phyloP scores from a whole-genome alignment of 2,888 invertebrate genomes.

The Metellina segmentata region DNA sequence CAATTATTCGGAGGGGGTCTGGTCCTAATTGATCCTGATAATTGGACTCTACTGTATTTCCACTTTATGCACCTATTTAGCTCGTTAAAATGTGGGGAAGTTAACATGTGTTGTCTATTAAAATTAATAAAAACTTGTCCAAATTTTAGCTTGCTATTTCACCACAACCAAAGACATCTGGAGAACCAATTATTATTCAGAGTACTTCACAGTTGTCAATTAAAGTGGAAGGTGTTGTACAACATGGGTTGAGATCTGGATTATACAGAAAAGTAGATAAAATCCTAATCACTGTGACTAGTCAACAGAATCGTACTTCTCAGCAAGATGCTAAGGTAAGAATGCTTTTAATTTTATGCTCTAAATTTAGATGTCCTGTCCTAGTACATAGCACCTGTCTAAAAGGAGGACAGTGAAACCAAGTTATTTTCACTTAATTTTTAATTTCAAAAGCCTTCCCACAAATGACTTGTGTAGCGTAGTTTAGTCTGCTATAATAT shows the following conservation, averaged over 20 bases:
- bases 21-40: neutral
- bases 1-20: too few species aligned
- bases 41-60: neutral
- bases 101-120: neutral
- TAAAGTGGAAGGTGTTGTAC: slow-evolving; percentile 95
- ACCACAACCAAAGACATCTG: slow-evolving; percentile 89
- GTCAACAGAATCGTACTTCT: slow-evolving; percentile 79
- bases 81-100: neutral
- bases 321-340: slow-evolving; percentile 73
- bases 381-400: neutral
- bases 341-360: neutral
- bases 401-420: neutral
- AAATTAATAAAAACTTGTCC: neutral
- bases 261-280: slow-evolving; percentile 87
- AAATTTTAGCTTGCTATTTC: slow-evolving; percentile 86
- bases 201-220: slow-evolving; percentile 92
- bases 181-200: slow-evolving; percentile 91
- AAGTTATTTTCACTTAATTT: neutral
- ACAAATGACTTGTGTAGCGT: too few species aligned
- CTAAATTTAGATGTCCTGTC: neutral
- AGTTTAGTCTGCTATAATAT: too few species aligned
- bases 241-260: slow-evolving; percentile 84
- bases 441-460: neutral
- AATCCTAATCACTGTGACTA: slow-evolving; percentile 86
- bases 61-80: neutral